phyloP scores from a whole-genome alignment of 2,113 vertebrate species.

The Ptilonorhynchus violaceus region DNA sequence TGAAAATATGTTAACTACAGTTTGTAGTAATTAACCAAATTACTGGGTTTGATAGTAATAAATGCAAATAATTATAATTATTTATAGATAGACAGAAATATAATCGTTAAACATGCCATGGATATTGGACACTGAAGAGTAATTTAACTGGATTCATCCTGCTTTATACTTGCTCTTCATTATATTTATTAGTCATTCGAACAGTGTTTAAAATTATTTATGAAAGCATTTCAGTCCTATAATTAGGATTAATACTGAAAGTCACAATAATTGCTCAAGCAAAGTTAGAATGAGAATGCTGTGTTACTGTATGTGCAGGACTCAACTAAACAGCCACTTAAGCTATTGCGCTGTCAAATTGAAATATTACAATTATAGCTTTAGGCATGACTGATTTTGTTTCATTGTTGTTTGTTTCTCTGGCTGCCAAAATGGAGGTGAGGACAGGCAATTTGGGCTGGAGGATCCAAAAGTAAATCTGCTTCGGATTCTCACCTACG shows the following conservation, averaged over 20 bases:
- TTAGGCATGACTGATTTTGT: not conserved
- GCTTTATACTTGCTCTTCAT: not conserved
- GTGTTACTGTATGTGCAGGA: not conserved
- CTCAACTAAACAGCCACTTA: not conserved
- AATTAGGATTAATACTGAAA: slow-evolving; percentile 41
- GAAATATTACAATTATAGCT: not conserved
- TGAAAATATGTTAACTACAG: slow-evolving; percentile 42
- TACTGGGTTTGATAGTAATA: slow-evolving; percentile 45
- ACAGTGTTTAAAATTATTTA: slow-evolving; percentile 15
- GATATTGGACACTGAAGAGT: slow-evolving; percentile 11
- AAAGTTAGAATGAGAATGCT: not conserved
- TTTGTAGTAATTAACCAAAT: slow-evolving; percentile 58
- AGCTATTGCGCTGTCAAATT: not conserved
- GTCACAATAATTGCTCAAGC: not conserved
- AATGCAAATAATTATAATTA: slow-evolving; percentile 66
- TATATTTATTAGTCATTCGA: not conserved
- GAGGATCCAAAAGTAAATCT: not conserved
- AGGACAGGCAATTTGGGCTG: not conserved
- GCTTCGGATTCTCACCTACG: not conserved
- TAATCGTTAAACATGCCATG: slow-evolving; percentile 30
- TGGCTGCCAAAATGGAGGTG: not conserved
- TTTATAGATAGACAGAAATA: slow-evolving; percentile 58
- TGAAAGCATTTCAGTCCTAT: slow-evolving; percentile 17
- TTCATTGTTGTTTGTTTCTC: not conserved
- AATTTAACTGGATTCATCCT: not conserved